These are phyloP conservation scores for Julus scanicus DNA, from an alignment of 2,888 invertebrate species.

Conservation along the genomic window DNA sequence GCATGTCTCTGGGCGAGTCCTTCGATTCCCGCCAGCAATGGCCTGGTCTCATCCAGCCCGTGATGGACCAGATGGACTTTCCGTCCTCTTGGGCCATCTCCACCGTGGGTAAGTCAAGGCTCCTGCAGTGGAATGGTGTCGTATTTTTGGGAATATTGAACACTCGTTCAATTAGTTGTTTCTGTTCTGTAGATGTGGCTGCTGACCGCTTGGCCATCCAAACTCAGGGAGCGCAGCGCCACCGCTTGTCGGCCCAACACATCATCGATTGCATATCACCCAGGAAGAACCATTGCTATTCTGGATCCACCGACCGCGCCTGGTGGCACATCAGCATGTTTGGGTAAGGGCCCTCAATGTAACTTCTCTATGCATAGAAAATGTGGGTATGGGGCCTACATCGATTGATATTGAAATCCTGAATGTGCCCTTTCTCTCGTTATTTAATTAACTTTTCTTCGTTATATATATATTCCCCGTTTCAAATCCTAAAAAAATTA, in stretches of 20 bases:
- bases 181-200: slow-evolving; percentile 55
- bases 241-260: slow-evolving; percentile 83
- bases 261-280: slow-evolving; percentile 85
- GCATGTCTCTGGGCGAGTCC: slow-evolving; percentile 60
- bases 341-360: slow-evolving; percentile 65
- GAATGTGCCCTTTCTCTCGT: too few relatives aligned
- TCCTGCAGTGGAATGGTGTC: neutral
- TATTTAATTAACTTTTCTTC: too few relatives aligned
- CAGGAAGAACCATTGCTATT: slow-evolving; percentile 82
- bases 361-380: too few relatives aligned
- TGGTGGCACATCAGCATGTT: slow-evolving; percentile 87
- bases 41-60: slow-evolving; percentile 77
- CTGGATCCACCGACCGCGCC: slow-evolving; percentile 89
- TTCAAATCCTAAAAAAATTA: too few relatives aligned
- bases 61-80: slow-evolving; percentile 76
- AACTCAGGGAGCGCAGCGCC: slow-evolving; percentile 80
- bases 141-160: neutral
- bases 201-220: slow-evolving; percentile 79
- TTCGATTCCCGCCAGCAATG: slow-evolving; percentile 84
- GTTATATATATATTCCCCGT: too few relatives aligned
- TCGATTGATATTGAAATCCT: too few relatives aligned
- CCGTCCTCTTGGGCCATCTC: slow-evolving; percentile 95
- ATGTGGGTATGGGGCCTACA: too few relatives aligned
- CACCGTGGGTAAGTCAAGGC: slow-evolving; percentile 71
- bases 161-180: neutral